Evolutionary conservation across 2,797 vertebrate species (phyloP).

Genomic region (Thaleichthys pacificus): DNA sequence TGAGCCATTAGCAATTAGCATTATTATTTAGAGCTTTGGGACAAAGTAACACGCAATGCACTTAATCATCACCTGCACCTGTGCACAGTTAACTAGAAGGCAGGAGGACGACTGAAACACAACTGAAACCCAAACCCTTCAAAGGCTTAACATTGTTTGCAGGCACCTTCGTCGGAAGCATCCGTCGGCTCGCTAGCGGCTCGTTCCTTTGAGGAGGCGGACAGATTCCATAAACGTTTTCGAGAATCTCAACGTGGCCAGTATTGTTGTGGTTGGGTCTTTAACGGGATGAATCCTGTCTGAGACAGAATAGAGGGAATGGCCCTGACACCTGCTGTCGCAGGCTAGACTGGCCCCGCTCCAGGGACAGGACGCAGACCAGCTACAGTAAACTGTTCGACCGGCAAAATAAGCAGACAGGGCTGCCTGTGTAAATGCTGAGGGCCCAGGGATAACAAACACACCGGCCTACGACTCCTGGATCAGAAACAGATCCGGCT

Average conservation of each 20-base stretch:
- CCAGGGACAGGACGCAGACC: slow-evolving; percentile 49
- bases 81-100: neutral
- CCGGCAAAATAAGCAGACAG: slow-evolving; percentile 67
- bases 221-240: slow-evolving; percentile 48
- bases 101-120: too few relatives aligned
- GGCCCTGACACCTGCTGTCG: slow-evolving; percentile 42
- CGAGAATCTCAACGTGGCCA: slow-evolving; percentile 42
- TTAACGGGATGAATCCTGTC: slow-evolving; percentile 24
- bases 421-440: slow-evolving; percentile 58
- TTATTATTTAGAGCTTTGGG: slow-evolving; percentile 40
- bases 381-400: slow-evolving; percentile 56
- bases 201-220: slow-evolving; percentile 20
- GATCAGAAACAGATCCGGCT: neutral
- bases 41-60: slow-evolving; percentile 16
- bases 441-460: slow-evolving; percentile 58
- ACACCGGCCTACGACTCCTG: slow-evolving; percentile 21
- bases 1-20: slow-evolving; percentile 58
- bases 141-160: neutral
- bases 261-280: slow-evolving; percentile 21
- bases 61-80: slow-evolving; percentile 38
- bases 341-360: slow-evolving; percentile 41
- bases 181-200: slow-evolving; percentile 15
- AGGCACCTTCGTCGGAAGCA: slow-evolving; percentile 12
- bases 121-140: slow-evolving; percentile 5
- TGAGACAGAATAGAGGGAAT: slow-evolving; percentile 28